Evolutionary conservation across 2,888 invertebrate species (phyloP).

Genomic region (Oeneis ivallda): DNA sequence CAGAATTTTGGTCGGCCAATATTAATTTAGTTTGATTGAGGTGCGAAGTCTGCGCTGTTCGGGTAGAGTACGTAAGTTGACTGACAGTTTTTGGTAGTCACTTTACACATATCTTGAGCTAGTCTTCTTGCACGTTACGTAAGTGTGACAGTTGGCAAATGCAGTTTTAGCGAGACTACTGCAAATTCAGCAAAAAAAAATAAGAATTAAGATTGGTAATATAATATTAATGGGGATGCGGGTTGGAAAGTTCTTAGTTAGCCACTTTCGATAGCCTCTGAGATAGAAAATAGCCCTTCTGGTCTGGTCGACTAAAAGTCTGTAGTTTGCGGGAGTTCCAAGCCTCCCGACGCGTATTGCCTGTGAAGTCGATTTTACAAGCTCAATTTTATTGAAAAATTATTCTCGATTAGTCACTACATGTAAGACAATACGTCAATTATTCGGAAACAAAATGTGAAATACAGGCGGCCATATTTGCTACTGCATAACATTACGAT

Average conservation of each 20-base stretch:
- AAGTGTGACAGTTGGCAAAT: too few relatives aligned
- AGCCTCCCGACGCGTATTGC: conserved; percentile 52
- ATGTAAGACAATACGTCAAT: conserved; percentile 77
- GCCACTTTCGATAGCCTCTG: not conserved
- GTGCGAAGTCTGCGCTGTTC: not conserved
- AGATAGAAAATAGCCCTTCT: too few relatives aligned
- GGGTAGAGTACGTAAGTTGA: not conserved
- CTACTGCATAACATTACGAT: not conserved
- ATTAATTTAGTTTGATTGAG: not conserved
- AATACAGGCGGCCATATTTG: conserved; percentile 4
- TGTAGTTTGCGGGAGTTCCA: conserved; percentile 43
- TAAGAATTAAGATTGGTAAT: too few relatives aligned
- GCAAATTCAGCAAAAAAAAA: too few relatives aligned
- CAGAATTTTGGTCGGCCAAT: not conserved
- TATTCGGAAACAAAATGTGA: conserved; percentile 50
- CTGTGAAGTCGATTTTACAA: conserved; percentile 72
- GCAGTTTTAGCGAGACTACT: too few relatives aligned
- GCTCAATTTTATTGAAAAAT: conserved; percentile 75
- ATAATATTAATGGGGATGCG: too few relatives aligned
- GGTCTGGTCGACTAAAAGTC: not conserved
- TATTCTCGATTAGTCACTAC: conserved; percentile 68
- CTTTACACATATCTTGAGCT: too few relatives aligned
- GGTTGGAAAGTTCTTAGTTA: too few relatives aligned
- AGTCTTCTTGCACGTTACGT: too few relatives aligned
- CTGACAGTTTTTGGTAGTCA: too few relatives aligned